Evolutionary conservation across 2,888 invertebrate genomes (phyloP).

Genomic region (Formica aserva): DNA sequence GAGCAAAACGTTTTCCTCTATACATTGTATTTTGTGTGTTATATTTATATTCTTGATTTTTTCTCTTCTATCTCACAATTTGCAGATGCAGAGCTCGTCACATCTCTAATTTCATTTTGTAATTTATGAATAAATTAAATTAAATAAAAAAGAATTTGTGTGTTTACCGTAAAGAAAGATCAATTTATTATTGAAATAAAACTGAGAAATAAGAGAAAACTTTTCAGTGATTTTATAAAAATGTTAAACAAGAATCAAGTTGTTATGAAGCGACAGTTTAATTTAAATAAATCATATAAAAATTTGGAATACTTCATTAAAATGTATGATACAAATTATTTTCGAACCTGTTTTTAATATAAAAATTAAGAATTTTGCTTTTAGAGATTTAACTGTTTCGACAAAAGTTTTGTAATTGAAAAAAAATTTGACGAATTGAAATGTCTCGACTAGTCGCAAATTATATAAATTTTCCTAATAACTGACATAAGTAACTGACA

Average conservation of each 20-base stretch:
- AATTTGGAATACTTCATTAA: not conserved
- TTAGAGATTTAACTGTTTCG: not conserved
- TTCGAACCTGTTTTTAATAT: slow-evolving; percentile 6
- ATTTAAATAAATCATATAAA: slow-evolving; percentile 3
- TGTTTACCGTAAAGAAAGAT: not conserved
- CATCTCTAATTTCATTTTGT: not conserved
- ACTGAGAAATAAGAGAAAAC: not conserved
- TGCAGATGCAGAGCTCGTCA: not conserved
- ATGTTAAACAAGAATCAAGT: not conserved
- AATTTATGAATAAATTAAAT: not conserved
- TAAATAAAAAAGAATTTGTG: not conserved
- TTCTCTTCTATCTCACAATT: not conserved
- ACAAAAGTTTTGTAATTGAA: not conserved
- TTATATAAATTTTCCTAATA: not conserved
- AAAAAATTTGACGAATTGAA: not conserved
- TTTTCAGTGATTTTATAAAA: slow-evolving; percentile 4
- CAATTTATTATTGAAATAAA: not conserved
- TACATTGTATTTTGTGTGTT: not conserved
- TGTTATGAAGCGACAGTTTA: not conserved
- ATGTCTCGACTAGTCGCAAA: not conserved
- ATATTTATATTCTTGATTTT: not conserved
- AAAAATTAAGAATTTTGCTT: not conserved
- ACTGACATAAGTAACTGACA: not conserved
- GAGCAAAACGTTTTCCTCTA: slow-evolving; percentile 9
- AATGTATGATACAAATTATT: not conserved